Base-by-base conservation (phyloP, 2,113 vertebrate genomes). In the Chascanopsetta lugubris region DNA sequence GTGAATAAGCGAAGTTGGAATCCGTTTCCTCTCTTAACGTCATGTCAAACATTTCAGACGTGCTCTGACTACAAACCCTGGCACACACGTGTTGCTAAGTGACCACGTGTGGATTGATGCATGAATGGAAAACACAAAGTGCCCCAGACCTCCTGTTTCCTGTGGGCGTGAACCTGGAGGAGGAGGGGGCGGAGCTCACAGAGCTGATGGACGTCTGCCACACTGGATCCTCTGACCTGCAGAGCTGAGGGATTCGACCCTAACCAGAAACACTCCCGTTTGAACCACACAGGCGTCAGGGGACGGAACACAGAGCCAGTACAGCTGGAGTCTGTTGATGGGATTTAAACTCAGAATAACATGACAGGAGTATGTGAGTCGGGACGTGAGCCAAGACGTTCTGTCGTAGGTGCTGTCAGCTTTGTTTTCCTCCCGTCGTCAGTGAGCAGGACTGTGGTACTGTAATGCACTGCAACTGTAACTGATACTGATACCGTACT, bases 61-160 rank as follows among this genome's bases (percentile, higher is more conserved):
- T 54, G 26, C 47, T n/a, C 42, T 46, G 8, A 5, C 22, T 62
- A 0, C 46, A 54, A 7, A 30, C 49, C 24, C 26, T 7, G 34
- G 17, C 21, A 5, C 10, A 21, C 20, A 61, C 12, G 49, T 38
- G 25, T 46, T 32, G 45, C 59, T 53, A 18, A 18, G 1, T 47
- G 24, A 74, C 30, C 29, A 34, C 48, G 71, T 82, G 81, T 38
- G 22, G 74, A 82, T 6, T 64, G 80, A 80, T 27, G 61, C 50
- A 12, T 80, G 72, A 85, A 87, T 78, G 17, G 51, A 61, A 56
- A 22, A 38, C n/a, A 21, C 61, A 55, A 45, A 32, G 42, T 34
- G 38, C 42, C 57, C 13, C 18, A 32, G 36, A 70, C 76, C 74
- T 87, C 83, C 83, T 79, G 80, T 69, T 89, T 87, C 81, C 83